Evolutionary conservation across 1,140 invertebrate genomes (phyloP).

Genomic region (Diorhabda elongata): DNA sequence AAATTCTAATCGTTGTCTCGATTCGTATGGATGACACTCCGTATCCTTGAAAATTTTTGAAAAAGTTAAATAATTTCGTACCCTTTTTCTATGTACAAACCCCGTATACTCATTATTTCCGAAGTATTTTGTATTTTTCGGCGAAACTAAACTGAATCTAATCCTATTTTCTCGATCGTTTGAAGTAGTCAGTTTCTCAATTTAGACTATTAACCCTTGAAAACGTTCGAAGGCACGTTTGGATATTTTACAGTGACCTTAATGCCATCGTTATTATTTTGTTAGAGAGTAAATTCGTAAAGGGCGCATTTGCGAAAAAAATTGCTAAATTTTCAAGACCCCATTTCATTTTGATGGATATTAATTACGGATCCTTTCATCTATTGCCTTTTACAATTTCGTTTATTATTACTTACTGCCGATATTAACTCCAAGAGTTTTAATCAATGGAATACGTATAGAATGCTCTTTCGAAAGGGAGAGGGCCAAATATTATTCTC

Average conservation of each 20-base stretch:
- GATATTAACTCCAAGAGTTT: too few relatives aligned
- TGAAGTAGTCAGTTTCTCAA: background rate
- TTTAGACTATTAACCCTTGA: conserved; percentile 2
- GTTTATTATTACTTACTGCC: too few relatives aligned
- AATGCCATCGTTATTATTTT: background rate
- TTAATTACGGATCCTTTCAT: too few relatives aligned
- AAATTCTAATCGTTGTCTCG: too few relatives aligned
- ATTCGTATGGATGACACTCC: too few relatives aligned
- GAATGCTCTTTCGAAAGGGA: too few relatives aligned
- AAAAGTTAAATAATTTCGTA: background rate
- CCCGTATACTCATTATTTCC: background rate
- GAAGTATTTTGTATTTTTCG: conserved; percentile 1
- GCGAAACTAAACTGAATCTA: background rate
- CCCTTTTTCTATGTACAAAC: background rate
- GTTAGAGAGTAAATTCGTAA: background rate
- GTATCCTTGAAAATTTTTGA: too few relatives aligned
- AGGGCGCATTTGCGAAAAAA: background rate
- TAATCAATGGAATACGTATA: too few relatives aligned
- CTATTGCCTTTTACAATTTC: too few relatives aligned
- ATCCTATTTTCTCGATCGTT: background rate
- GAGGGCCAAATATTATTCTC: too few relatives aligned
- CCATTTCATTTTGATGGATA: too few relatives aligned
- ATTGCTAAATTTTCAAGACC: too few relatives aligned
- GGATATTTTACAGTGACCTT: background rate
- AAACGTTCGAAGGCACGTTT: background rate